Evolutionary conservation across 2,797 vertebrate genomes (phyloP), one percentile per base, ranked within the genome.

Genomic region (Chaunax sp.): DNA sequence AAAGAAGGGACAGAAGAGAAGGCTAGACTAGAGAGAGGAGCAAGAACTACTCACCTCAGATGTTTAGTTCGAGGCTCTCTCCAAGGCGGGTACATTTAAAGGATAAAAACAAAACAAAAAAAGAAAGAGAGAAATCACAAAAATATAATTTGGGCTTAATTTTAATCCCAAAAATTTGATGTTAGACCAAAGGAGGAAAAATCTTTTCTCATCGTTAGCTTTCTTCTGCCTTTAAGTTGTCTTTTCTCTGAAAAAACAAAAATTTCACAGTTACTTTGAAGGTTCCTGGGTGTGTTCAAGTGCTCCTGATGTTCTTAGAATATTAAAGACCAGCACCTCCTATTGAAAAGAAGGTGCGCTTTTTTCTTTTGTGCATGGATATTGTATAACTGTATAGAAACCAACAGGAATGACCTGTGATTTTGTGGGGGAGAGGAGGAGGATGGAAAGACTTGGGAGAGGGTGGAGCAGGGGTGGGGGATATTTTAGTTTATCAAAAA

Each of bases 231-330:
- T 91, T 89, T 90, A 78, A 84, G 84, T 90, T 90, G 84, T 91
- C 89, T 91, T 93, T 91, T 91, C 90, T 92, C 89, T 77, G 56
- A 64, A 87, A 85, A 89, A 89, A 82, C 57, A 78, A 77, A 81
- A 88, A 86, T 87, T 82, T 87, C 82, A 88, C 87, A 81, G 85
- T 90, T 91, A 90, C 83, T 90, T 92, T 70, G 84, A 92, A 90
- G 90, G 90, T 89, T 96, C 95, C 95, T 94, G 90, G 92, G 95
- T 91, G 91, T 97, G 95, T 97, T 91, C 94, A 94, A 93, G 95
- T 98, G 95, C 95, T 94, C 95, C 94, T 95, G 92, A 94, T 95
- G 95, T 97, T 96, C 95, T 96, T 96, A 94, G 94, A 95, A 93
- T 90, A 93, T 93, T 92, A 90, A 94, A 92, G 89, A 95, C 93